Evolutionary conservation across 92 coral and sea anemone species (phyloP), one percentile per base, ranked within the genome.

Genomic region (Epizoanthus stellaris): DNA sequence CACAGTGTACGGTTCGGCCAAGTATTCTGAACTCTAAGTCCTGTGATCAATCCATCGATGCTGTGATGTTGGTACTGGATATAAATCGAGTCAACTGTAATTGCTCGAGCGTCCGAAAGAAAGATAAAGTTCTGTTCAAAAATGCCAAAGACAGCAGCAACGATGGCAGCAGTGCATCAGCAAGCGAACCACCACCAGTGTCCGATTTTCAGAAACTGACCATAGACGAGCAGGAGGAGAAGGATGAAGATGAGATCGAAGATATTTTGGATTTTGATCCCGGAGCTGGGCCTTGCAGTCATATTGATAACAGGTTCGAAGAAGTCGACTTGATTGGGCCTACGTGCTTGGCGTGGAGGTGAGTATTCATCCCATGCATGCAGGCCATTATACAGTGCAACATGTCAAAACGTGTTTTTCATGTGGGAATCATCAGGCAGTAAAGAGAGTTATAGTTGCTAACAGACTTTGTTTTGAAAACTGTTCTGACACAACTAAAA

Each of bases 51-150:
- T 49, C 1, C 14, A 0, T 49, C 0, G 56, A 49, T 47, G 59
- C 64, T 71, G 14, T 76, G 66, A 83, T 83, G 87, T 80, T 80
- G 36, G 53, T n/a, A 40, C 67, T 83, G 2, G 87, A 82, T 49
- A 30, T 56, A 54, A 82, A 69, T 34, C 64, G 80, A 72, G 87
- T 82, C 25, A 60, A 52, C 17, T 82, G 86, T 67, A 70, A 70
- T 63, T 82, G 80, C 43, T 30, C 75, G 20, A 30, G 56, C 62
- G 47, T 53, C 64, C 40, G 65, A 11, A 7, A 38, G 70, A 69
- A 57, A 75, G 58, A 0, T 10, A 84, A 73, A 58, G 49, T 43
- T 6, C 20, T 84, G 30, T 42, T 42, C 49, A 42, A 5, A 58
- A 20, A 38, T 43, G 7, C 64, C 17, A 47, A 57, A 72, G 39